Evolutionary conservation across 2,888 invertebrate species (phyloP).

Genomic region (Thereva unica): DNA sequence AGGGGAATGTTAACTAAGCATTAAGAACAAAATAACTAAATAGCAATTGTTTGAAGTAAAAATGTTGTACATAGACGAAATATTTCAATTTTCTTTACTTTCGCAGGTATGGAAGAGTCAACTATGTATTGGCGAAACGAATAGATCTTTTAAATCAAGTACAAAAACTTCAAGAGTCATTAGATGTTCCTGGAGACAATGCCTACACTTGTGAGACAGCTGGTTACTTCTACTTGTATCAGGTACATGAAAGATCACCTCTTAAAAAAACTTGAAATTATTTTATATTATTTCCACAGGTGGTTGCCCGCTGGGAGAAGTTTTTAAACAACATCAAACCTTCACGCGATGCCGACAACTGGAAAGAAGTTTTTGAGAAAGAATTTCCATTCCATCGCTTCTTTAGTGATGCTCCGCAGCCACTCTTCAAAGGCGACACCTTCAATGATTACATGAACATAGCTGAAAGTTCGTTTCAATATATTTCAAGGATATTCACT

Average conservation of each 20-base stretch:
- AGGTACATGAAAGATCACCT: conserved; percentile 57
- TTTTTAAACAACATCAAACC: conserved; percentile 62
- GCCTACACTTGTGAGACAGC: conserved; percentile 98
- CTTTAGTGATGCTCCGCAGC: conserved; percentile 91
- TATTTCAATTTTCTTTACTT: not conserved
- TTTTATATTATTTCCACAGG: conserved; percentile 44
- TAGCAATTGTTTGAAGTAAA: too few relatives aligned
- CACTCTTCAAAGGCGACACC: conserved; percentile 79
- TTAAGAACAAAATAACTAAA: too few relatives aligned
- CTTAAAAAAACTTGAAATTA: conserved; percentile 1
- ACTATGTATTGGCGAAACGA: conserved; percentile 94
- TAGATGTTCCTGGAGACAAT: conserved; percentile 85
- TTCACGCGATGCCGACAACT: conserved; percentile 46
- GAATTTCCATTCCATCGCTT: conserved; percentile 94
- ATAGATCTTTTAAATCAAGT: conserved; percentile 87
- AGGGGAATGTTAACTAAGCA: too few relatives aligned
- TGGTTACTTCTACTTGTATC: conserved; percentile 95
- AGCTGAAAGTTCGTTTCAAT: conserved; percentile 91
- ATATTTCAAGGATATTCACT: conserved; percentile 93
- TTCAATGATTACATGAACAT: conserved; percentile 84
- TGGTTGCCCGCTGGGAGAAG: conserved; percentile 89
- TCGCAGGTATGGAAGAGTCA: conserved; percentile 90
- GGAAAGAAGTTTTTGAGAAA: conserved; percentile 64
- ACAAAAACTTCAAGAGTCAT: conserved; percentile 81
- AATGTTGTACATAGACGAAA: too few relatives aligned